These are phyloP conservation scores for Panthera leo DNA, from an alignment of 2,113 vertebrate genomes.

Conservation along the genomic window DNA sequence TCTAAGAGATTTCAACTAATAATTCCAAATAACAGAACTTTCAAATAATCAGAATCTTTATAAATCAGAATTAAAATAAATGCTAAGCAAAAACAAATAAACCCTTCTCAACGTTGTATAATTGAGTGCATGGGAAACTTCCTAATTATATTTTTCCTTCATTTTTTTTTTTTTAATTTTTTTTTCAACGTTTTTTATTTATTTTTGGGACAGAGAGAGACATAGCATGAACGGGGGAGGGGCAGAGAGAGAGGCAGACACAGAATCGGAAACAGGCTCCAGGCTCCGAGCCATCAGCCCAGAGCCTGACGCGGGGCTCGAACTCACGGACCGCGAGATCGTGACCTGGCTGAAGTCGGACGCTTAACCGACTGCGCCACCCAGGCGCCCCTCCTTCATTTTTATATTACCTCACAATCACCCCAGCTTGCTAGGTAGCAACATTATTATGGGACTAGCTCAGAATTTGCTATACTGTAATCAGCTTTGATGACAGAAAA, in stretches of 20 bases:
- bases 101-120: not conserved
- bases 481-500: not conserved
- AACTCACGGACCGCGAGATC: too few relatives aligned
- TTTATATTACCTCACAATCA: not conserved
- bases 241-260: too few relatives aligned
- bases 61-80: constrained; percentile 37
- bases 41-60: not conserved
- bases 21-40: constrained; percentile 32
- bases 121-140: not conserved
- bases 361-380: too few relatives aligned
- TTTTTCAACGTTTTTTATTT: too few relatives aligned
- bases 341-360: too few relatives aligned
- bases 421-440: not conserved
- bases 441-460: not conserved
- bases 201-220: too few relatives aligned
- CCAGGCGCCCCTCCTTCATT: not conserved
- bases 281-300: too few relatives aligned
- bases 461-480: not conserved
- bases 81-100: not conserved
- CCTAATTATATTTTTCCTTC: constrained; percentile 38
- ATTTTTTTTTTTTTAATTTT: not conserved
- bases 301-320: too few relatives aligned
- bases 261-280: too few relatives aligned
- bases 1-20: not conserved
- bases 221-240: too few relatives aligned